A percentile compares a stretch with the other conserved stretches of the same genome.
Evolutionary conservation across 2,113 vertebrate genomes (phyloP).

Genomic region (Gracilinanus agilis): DNA sequence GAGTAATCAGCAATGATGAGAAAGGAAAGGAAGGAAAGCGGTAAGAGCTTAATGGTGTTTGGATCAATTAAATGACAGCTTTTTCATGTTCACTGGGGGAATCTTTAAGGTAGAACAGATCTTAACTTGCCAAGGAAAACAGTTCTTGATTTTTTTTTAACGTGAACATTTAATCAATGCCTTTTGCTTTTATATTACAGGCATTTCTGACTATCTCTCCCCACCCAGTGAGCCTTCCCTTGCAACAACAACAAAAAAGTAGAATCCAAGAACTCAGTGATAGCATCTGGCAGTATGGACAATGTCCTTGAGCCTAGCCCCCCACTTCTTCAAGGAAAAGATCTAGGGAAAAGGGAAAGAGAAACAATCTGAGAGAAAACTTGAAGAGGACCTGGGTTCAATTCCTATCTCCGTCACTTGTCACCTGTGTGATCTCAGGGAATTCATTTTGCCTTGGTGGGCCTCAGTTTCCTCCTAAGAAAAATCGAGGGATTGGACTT

Average conservation of each 20-base stretch:
- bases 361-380: not conserved
- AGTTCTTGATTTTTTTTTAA: not conserved
- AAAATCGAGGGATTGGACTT: not conserved
- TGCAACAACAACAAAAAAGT: not conserved
- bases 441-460: not conserved
- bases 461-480: not conserved
- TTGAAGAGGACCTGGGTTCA: not conserved
- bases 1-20: slow-evolving; percentile 79
- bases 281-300: not conserved
- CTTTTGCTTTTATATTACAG: not conserved
- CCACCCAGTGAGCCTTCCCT: not conserved
- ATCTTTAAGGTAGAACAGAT: slow-evolving; percentile 71
- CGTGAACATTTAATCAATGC: not conserved
- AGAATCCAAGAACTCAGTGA: not conserved
- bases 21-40: slow-evolving; percentile 55
- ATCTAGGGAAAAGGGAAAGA: not conserved
- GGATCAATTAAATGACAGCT: slow-evolving; percentile 70
- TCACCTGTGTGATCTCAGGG: not conserved
- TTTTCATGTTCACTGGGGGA: slow-evolving; percentile 33
- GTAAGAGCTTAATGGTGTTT: slow-evolving; percentile 66
- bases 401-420: no score
- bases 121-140: slow-evolving; percentile 46
- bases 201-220: not conserved
- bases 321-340: not conserved
- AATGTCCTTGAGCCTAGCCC: not conserved